Percentiles rank a stretch among this genome's conserved stretches.
These are phyloP conservation scores for Tokudaia tokunoshimensis DNA, from an alignment of 2,797 vertebrate species.

Conservation along the genomic window DNA sequence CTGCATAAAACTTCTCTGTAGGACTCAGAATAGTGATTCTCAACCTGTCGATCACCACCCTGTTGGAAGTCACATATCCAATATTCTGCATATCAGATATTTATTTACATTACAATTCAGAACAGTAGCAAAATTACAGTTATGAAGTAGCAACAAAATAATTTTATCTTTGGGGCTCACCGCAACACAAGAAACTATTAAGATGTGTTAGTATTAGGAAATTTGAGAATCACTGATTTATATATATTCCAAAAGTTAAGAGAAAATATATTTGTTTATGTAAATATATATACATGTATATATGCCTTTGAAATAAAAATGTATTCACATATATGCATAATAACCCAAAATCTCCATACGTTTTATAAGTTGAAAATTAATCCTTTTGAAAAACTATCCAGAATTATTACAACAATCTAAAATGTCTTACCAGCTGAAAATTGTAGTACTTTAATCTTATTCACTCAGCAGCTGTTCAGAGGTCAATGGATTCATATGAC, in stretches of 20 bases:
- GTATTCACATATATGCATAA: background rate
- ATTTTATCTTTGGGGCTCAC: no score
- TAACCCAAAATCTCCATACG: background rate
- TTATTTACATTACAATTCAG: background rate
- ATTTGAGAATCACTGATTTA: background rate
- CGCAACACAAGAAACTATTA: background rate
- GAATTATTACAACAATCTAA: slow-evolving; percentile 10
- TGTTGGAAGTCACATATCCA: background rate
- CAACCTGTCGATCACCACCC: background rate
- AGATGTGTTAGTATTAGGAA: background rate
- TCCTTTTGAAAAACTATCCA: background rate
- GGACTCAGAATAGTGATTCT: background rate
- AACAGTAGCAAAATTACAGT: background rate
- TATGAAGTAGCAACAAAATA: background rate
- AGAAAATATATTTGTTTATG: background rate
- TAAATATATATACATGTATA: background rate
- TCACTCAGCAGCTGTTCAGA: slow-evolving; percentile 56
- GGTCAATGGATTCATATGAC: slow-evolving; percentile 59
- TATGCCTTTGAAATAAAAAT: slow-evolving; percentile 7
- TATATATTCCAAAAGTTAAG: background rate
- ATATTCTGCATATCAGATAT: background rate
- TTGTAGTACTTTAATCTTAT: slow-evolving; percentile 14
- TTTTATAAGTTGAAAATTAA: background rate
- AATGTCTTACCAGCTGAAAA: slow-evolving; percentile 29
- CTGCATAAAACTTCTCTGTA: background rate